phyloP scores from a whole-genome alignment of 2,888 invertebrate genomes.

The Dorcus hopei region DNA sequence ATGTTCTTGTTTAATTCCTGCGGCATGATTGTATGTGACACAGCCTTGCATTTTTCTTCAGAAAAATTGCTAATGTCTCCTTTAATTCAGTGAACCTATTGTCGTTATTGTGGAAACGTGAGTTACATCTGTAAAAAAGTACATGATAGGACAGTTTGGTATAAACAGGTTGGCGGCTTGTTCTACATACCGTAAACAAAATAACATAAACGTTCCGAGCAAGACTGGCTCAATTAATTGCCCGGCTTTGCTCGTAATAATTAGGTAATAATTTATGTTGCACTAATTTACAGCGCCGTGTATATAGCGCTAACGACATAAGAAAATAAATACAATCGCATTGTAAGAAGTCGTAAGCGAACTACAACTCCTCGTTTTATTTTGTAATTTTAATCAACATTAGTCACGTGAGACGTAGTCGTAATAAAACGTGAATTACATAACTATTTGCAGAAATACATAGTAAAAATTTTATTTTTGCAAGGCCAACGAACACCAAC shows the following conservation, averaged over 20 bases:
- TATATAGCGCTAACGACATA: conserved; percentile 18
- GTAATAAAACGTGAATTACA: no score
- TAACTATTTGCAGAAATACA: no score
- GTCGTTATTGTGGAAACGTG: neutral
- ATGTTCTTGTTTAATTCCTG: no score
- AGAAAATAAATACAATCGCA: conserved; percentile 16
- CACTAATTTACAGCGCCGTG: conserved; percentile 23
- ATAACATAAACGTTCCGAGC: conserved; percentile 12
- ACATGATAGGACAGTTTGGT: neutral
- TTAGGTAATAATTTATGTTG: conserved; percentile 29
- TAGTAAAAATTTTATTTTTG: no score
- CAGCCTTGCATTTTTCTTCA: no score
- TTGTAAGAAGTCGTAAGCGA: conserved; percentile 7
- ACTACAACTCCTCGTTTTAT: no score
- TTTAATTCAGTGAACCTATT: neutral
- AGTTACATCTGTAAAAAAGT: neutral
- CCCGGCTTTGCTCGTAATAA: conserved; percentile 27
- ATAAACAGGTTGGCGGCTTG: conserved; percentile 1
- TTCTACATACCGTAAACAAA: neutral
- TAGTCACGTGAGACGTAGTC: no score
- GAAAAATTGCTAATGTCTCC: no score
- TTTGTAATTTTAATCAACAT: no score
- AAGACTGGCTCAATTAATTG: conserved; percentile 28
- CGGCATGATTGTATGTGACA: no score
- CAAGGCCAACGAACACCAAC: no score